These are phyloP conservation scores for Dolomedes plantarius DNA, from an alignment of 2,888 invertebrate species.

Conservation along the genomic window DNA sequence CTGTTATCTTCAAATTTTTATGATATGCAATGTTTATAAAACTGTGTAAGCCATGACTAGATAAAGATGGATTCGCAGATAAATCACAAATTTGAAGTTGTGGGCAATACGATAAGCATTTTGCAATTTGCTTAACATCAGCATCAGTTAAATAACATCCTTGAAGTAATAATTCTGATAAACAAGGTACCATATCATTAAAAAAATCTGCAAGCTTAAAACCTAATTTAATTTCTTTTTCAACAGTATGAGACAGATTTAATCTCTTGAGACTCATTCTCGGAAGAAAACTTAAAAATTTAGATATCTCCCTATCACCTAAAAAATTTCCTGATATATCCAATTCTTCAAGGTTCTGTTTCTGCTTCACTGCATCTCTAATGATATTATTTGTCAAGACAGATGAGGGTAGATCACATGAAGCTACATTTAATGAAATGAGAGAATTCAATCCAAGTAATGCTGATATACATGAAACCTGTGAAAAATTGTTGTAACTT, in stretches of 20 bases:
- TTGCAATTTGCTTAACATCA: constrained; percentile 22
- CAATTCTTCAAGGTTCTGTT: constrained; percentile 31
- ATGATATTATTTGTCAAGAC: constrained; percentile 30
- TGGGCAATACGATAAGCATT: neutral
- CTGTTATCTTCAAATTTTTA: neutral
- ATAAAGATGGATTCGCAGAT: constrained; percentile 37
- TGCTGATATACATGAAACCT: constrained; percentile 75
- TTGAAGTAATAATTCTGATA: constrained; percentile 32
- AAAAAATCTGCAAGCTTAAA: constrained; percentile 2
- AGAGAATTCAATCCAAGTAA: constrained; percentile 42
- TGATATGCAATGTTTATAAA: constrained; percentile 5
- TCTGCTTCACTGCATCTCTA: neutral
- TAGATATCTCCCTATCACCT: constrained; percentile 5
- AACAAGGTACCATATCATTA: neutral
- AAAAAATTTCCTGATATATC: constrained; percentile 45
- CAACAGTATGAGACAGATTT: constrained; percentile 26
- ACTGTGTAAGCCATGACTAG: neutral
- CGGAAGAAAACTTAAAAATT: constrained; percentile 27
- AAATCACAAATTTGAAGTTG: constrained; percentile 22
- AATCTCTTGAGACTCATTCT: constrained; percentile 29
- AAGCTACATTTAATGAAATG: constrained; percentile 36
- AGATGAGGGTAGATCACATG: constrained; percentile 49
- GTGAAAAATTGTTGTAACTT: constrained; percentile 84
- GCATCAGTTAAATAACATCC: constrained; percentile 43
- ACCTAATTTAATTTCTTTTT: neutral